phyloP scores from a whole-genome alignment of 2,113 vertebrate genomes.

The Zosterops pallidus region DNA sequence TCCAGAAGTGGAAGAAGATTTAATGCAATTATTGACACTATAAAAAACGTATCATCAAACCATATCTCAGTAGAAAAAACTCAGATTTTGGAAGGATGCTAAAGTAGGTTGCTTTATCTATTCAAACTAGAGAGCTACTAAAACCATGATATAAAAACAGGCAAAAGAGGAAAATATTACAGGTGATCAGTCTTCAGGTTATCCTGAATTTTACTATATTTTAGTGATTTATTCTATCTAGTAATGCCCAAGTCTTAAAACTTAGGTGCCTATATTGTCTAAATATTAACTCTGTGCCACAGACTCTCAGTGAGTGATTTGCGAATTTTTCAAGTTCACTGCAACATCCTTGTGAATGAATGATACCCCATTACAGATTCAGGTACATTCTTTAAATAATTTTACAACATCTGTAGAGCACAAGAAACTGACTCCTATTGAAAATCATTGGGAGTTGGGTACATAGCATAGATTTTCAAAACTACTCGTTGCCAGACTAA shows the following conservation, averaged over 20 bases:
- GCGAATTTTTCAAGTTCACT: background rate
- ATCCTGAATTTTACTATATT: background rate
- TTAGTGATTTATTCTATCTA: background rate
- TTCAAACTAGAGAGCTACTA: background rate
- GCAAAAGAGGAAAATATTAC: background rate
- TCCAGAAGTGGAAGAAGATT: background rate
- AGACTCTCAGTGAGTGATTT: background rate
- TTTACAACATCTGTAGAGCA: background rate
- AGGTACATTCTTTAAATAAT: background rate
- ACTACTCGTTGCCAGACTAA: background rate
- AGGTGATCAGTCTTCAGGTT: background rate
- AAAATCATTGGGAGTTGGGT: background rate
- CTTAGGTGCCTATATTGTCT: background rate
- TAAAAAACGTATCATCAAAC: background rate
- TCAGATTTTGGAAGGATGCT: background rate
- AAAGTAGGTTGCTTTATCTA: background rate
- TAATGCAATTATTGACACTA: background rate
- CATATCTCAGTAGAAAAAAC: background rate
- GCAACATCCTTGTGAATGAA: background rate
- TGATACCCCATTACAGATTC: background rate
- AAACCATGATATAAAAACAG: background rate
- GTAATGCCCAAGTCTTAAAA: background rate
- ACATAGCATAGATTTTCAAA: background rate
- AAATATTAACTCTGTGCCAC: background rate
- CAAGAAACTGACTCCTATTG: background rate